Base-by-base conservation (phyloP, 2,888 invertebrate genomes). In the Cerastis rubricosa region DNA sequence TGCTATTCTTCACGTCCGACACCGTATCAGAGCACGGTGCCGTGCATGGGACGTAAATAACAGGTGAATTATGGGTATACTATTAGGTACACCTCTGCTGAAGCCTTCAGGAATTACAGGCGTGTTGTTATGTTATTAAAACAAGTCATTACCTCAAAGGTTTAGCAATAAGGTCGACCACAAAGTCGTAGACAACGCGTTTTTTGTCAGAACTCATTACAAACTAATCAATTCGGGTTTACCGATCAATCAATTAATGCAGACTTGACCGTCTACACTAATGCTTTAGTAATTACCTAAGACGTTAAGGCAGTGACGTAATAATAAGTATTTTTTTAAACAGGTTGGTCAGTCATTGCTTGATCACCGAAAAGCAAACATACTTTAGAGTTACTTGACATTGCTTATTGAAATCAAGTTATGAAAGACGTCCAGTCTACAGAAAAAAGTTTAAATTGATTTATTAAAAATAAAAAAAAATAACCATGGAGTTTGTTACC, bases 201-300 rank as follows among this genome's bases (percentile, higher is more conserved):
- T 63, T 66, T 45, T 49, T 64, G 54, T 59, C 65, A 12, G 2
- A 78, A 63, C 73, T 57, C 11, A 79, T 54, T 78, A 70, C 43
- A 70, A 54, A 49, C 14, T 40, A 82, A 77, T 63, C 35, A 67
- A 25, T 67, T 68, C 54, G 25, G 70, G 47, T 29, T 69, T 66
- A 22, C 4, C 51, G 63, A 76, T 73, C 75, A 80, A 72, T 72
- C 59, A 66, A 65, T 76, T 66, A 70, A 43, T 35, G n/a, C 22
- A 64, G 71, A 72, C 69, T 47, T 51, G 45, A 40, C 29, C 43
- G 69, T 72, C 68, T 57, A n/a, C n/a, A 57, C 25, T 57, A 63
- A 72, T 61, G 43, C 2, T 66, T 11, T 40, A 57, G 45, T 71
- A 71, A 83, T 83, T 83, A 78, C 40, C 14, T 78, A 40, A 63